Base-by-base conservation (phyloP, 1,140 invertebrate genomes). In the Frieseomelitta varia region DNA sequence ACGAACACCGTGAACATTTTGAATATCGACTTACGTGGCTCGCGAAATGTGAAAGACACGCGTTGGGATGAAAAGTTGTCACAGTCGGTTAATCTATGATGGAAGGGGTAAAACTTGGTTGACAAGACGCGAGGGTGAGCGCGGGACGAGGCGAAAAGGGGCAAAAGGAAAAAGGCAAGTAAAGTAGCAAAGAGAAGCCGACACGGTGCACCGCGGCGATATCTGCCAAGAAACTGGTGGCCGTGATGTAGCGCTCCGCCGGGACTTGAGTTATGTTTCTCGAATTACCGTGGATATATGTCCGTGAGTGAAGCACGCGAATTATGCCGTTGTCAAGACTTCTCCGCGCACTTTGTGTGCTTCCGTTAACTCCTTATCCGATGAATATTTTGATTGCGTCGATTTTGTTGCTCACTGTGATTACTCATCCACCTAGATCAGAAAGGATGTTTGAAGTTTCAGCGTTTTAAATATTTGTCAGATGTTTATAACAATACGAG, bases 151-250 rank as follows among this genome's bases (percentile, higher is more conserved):
- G 65, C 55, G 56, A 51, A 17, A 63, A 27, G 55, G 63, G 61
- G 51, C 30, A 80, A 71, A 81, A 84, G 68, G 53, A 85, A 86
- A 89, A 71, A 79, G 87, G n/a, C 47, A 65, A 73, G 58, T 77
- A 88, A 88, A 89, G 87, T 89, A 89, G 87, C 84, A 89, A 88
- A 88, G 79, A 67, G 84, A 89, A 88, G 87, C 76, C 87, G 87
- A 87, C 87, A 87, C 68, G 30, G 85, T 81, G 67, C 68, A 27
- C 53, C 67, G 85, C 76, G 71, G 74, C 76, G 77, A 86, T 89
- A 89, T 89, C 85, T 88, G 77, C 87, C 73, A 76, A 85, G 76
- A 88, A 84, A 89, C 85, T 77, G 85, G 73, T 83, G 79, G 75
- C 89, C 72, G 79, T 90, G 87, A 88, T 87, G 85, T 80, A 88